Evolutionary conservation across 2,797 vertebrate genomes (phyloP).

Genomic region (Urophycis tenuis): DNA sequence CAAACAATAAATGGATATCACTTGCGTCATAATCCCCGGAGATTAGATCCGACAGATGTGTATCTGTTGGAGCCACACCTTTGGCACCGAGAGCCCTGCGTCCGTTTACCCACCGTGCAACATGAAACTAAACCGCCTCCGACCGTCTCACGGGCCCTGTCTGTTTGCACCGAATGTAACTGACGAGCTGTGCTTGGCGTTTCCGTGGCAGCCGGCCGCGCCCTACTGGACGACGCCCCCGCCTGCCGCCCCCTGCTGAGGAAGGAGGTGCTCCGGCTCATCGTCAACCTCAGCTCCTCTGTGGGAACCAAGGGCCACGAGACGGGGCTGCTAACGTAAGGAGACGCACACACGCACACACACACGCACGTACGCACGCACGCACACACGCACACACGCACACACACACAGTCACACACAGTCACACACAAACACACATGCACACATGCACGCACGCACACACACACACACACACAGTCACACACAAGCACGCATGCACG

Average conservation of each 20-base stretch:
- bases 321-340: conserved; percentile 96
- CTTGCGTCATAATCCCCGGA: no score
- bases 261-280: conserved; percentile 94
- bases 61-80: no score
- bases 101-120: no score
- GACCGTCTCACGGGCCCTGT: neutral
- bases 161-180: no score
- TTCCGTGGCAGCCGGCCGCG: conserved; percentile 91
- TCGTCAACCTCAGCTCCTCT: conserved; percentile 95
- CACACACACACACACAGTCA: no score
- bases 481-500: no score
- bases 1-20: no score
- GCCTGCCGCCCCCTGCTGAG: conserved; percentile 90
- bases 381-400: neutral
- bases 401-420: neutral
- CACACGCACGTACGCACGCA: neutral
- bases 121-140: no score
- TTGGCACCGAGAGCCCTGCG: no score
- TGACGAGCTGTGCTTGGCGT: no score
- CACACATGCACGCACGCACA: neutral
- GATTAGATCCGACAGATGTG: no score
- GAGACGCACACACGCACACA: neutral
- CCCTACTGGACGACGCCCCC: conserved; percentile 89
- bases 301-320: conserved; percentile 98
- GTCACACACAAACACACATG: no score